Base-by-base conservation (phyloP, 2,113 vertebrate genomes). In the Naja naja region DNA sequence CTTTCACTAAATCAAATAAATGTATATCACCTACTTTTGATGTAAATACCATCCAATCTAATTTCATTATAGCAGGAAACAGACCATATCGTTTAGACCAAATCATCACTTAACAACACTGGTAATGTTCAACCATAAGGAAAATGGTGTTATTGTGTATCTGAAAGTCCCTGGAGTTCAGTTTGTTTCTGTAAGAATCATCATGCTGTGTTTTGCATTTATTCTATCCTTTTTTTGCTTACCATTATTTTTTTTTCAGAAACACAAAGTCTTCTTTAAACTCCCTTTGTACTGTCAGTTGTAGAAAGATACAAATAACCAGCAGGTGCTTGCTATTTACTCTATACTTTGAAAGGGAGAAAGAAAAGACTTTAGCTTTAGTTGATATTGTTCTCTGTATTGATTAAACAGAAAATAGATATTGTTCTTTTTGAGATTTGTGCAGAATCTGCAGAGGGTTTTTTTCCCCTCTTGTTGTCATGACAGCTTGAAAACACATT, bases 291-390 rank as follows among this genome's bases (percentile, higher is more conserved):
- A 45, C 25, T 85, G 52, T 52, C 90, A 85, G n/a, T 85, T 54
- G 90, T 85, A 91, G 69, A 55, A 85, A 91, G 52, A 85, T 91
- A 85, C 90, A 91, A 85, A 91, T 55, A 87, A 45, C 64, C 27
- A 81, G 69, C 64, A n/a, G 43, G 87, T 0, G 64, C 30, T 92
- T 89, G 39, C 45, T 85, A 55, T 92, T 92, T 92, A 85, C 39
- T 39, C 34, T 56, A 39, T 49, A 56, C 34, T 47, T 11, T 54
- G 60, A n/a, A 11, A 5, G 34, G 34, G 34, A 81, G 69, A 2
- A 0, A 16, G 22, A 81, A 55, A 86, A 55, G 10, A 39, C 2
- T 25, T 49, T 30, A 25, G 87, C 64, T 88, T 58, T 43, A 1
- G 74, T 85, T 93, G 53, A 60, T 92, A 49, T 92, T 52, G 6